These are phyloP conservation scores for Setophaga petechia DNA, from an alignment of 2,113 vertebrate genomes.

Conservation along the genomic window DNA sequence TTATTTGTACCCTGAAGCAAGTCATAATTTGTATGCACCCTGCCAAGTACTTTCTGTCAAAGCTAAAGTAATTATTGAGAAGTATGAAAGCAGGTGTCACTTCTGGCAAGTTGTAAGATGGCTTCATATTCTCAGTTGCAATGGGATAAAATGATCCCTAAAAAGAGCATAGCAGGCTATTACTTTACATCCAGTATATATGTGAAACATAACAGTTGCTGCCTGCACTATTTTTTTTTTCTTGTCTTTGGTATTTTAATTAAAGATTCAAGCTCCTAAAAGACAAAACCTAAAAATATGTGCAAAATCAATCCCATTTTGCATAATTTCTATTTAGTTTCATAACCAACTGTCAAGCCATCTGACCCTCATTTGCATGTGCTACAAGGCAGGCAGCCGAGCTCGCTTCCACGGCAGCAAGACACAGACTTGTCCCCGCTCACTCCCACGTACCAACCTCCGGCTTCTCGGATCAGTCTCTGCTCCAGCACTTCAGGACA, in stretches of 20 bases:
- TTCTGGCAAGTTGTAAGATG: constrained; percentile 60
- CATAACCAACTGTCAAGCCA: constrained; percentile 46
- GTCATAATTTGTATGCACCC: constrained; percentile 50
- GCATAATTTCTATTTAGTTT: constrained; percentile 49
- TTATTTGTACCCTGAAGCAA: constrained; percentile 57
- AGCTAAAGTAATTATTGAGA: constrained; percentile 73
- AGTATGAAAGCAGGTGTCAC: constrained; percentile 71
- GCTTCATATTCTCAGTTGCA: constrained; percentile 60
- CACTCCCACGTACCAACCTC: neutral
- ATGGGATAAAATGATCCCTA: constrained; percentile 60
- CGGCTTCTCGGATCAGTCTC: neutral
- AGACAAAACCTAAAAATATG: constrained; percentile 59
- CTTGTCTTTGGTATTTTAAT: constrained; percentile 51
- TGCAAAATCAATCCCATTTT: constrained; percentile 52
- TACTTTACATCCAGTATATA: constrained; percentile 27
- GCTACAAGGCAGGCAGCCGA: neutral
- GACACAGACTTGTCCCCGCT: neutral
- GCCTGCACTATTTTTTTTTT: neutral
- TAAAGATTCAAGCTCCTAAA: constrained; percentile 55
- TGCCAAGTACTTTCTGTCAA: constrained; percentile 64
- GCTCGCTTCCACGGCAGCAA: neutral
- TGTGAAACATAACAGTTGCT: constrained; percentile 41
- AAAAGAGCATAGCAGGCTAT: constrained; percentile 63
- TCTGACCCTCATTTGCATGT: constrained; percentile 52
- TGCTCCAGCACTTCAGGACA: neutral